These are phyloP conservation scores for Ispidina lecontei DNA, from an alignment of 2,797 vertebrate species.

Conservation along the genomic window DNA sequence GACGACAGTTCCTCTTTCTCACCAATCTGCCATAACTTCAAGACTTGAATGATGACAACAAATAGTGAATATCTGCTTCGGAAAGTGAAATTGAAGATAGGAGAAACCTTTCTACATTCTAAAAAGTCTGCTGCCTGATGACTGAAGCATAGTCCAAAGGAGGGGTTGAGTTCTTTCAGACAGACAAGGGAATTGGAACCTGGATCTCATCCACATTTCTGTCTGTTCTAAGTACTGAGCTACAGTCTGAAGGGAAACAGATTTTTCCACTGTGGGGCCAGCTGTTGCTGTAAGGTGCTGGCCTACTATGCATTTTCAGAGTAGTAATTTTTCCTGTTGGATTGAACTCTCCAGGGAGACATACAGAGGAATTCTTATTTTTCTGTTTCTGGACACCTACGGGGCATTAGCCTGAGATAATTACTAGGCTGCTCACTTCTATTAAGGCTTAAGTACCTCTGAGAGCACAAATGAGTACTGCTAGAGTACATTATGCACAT, in stretches of 20 bases:
- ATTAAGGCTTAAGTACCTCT: not conserved
- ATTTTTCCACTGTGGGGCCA: not conserved
- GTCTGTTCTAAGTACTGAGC: not conserved
- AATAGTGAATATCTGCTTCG: not conserved
- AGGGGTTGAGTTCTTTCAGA: not conserved
- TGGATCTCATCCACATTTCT: not conserved
- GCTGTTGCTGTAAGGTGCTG: not conserved
- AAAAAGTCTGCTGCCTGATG: not conserved
- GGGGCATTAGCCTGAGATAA: not conserved
- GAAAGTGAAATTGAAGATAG: not conserved
- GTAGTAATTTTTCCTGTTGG: not conserved
- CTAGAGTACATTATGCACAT: not conserved
- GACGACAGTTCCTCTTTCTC: not conserved
- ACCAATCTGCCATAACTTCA: not conserved
- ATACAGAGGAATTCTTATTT: not conserved
- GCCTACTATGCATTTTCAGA: not conserved
- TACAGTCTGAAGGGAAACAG: conserved; percentile 3
- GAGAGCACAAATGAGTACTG: not conserved
- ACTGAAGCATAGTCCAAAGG: not conserved
- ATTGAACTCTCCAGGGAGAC: not conserved
- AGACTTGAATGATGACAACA: not conserved
- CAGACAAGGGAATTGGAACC: not conserved
- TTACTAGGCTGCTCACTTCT: not conserved
- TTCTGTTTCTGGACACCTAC: not conserved
- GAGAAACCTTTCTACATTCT: not conserved